These are phyloP conservation scores for Selenia dentaria DNA, from an alignment of 2,888 invertebrate species.

Conservation along the genomic window DNA sequence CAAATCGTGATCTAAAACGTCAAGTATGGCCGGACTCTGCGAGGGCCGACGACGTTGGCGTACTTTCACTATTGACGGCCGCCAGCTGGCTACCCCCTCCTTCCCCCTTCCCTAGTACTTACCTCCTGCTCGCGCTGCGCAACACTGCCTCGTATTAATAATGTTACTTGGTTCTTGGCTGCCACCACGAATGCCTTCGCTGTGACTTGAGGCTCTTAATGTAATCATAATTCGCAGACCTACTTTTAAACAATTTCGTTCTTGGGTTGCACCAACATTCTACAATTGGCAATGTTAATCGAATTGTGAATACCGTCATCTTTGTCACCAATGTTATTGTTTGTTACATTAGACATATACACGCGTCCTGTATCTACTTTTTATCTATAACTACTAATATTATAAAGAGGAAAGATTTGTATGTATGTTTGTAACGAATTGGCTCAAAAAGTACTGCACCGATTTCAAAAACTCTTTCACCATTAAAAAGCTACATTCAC, in stretches of 20 bases:
- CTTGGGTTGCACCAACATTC: constrained; percentile 2
- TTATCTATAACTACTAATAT: too few relatives aligned
- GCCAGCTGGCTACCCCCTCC: constrained; percentile 65
- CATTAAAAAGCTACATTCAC: too few relatives aligned
- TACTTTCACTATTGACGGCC: constrained; percentile 83
- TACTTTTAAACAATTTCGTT: constrained; percentile 17
- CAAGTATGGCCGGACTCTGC: constrained; percentile 42
- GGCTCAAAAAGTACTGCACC: too few relatives aligned
- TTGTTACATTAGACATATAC: too few relatives aligned
- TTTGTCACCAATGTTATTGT: too few relatives aligned
- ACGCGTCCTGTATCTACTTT: too few relatives aligned
- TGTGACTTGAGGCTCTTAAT: constrained; percentile 17
- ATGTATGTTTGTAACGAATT: too few relatives aligned
- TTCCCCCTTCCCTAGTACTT: constrained; percentile 36
- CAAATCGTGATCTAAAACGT: constrained; percentile 49
- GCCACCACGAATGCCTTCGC: constrained; percentile 14
- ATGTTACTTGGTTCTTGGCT: constrained; percentile 42
- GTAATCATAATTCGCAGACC: constrained; percentile 21
- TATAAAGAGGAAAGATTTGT: too few relatives aligned
- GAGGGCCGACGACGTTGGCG: constrained; percentile 58
- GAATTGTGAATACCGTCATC: too few relatives aligned
- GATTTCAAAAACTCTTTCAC: too few relatives aligned
- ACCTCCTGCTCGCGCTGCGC: constrained; percentile 55
- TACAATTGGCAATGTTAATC: constrained; percentile 8
- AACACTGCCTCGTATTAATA: constrained; percentile 71